Evolutionary conservation across 2,113 vertebrate genomes (phyloP).

Genomic region (Hippolais icterina): DNA sequence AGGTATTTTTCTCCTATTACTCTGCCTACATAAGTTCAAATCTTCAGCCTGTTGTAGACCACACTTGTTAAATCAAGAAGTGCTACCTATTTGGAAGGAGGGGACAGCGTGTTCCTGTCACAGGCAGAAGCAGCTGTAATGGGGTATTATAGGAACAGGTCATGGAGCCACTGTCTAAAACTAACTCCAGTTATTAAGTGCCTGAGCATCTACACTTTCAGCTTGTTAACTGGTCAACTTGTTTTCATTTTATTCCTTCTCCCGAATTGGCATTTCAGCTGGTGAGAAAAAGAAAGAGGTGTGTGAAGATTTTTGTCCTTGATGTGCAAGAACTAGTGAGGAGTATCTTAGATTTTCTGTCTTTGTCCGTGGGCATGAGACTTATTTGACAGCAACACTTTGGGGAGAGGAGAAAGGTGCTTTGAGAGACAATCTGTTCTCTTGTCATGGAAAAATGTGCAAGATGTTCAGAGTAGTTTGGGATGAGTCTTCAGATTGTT

Average conservation of each 20-base stretch:
- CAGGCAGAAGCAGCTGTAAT: neutral
- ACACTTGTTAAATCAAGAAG: neutral
- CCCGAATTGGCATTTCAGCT: neutral
- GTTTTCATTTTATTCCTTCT: neutral
- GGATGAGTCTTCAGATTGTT: neutral
- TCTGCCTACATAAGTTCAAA: neutral
- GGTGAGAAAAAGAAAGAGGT: neutral
- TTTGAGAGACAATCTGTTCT: neutral
- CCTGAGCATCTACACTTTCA: neutral
- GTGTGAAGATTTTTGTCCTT: neutral
- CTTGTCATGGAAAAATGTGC: neutral
- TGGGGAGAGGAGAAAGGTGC: neutral
- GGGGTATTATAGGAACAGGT: neutral
- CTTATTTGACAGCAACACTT: neutral
- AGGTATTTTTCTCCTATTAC: neutral
- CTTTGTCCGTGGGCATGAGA: neutral
- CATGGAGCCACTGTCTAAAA: neutral
- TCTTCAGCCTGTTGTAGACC: neutral
- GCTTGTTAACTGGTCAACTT: neutral
- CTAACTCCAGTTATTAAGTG: neutral
- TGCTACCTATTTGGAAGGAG: neutral
- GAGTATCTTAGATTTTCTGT: neutral
- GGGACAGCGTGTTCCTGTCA: constrained; percentile 50
- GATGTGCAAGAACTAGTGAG: neutral
- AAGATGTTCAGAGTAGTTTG: neutral